phyloP scores from a whole-genome alignment of 2,797 vertebrate genomes.

The Anguilla anguilla region DNA sequence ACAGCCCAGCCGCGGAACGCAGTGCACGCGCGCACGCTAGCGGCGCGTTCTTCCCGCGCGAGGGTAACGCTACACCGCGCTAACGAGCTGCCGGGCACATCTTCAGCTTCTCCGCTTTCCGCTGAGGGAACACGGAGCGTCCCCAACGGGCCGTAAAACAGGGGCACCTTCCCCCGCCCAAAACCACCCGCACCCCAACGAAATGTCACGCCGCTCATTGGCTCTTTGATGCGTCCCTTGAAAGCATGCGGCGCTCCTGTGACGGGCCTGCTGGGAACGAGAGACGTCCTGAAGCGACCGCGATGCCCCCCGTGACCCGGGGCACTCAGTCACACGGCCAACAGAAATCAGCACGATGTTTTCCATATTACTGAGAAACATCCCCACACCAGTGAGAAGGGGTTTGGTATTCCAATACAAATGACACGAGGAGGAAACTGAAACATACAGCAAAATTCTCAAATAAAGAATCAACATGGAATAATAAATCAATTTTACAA shows the following conservation, averaged over 20 bases:
- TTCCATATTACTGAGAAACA: too few relatives aligned
- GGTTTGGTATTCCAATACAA: too few relatives aligned
- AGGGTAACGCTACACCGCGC: background rate
- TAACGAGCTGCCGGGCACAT: background rate
- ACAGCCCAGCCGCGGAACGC: background rate
- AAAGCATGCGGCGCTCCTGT: background rate
- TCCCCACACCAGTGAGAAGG: too few relatives aligned
- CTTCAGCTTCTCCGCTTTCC: background rate
- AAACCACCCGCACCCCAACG: background rate
- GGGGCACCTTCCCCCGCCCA: background rate
- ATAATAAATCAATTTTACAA: too few relatives aligned
- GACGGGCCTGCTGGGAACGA: background rate
- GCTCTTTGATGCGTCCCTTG: background rate
- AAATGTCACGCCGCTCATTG: background rate
- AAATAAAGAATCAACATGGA: too few relatives aligned
- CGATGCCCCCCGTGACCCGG: too few relatives aligned
- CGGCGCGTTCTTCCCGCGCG: background rate
- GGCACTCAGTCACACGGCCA: too few relatives aligned
- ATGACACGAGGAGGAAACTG: too few relatives aligned
- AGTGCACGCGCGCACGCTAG: background rate
- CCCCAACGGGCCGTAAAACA: background rate
- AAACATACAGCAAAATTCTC: too few relatives aligned
- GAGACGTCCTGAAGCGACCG: background rate
- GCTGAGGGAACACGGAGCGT: background rate
- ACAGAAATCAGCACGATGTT: too few relatives aligned